A percentile compares a stretch with the other conserved stretches of the same genome.
Evolutionary conservation across 1,140 invertebrate species (phyloP).

Genomic region (Elysia chlorotica): DNA sequence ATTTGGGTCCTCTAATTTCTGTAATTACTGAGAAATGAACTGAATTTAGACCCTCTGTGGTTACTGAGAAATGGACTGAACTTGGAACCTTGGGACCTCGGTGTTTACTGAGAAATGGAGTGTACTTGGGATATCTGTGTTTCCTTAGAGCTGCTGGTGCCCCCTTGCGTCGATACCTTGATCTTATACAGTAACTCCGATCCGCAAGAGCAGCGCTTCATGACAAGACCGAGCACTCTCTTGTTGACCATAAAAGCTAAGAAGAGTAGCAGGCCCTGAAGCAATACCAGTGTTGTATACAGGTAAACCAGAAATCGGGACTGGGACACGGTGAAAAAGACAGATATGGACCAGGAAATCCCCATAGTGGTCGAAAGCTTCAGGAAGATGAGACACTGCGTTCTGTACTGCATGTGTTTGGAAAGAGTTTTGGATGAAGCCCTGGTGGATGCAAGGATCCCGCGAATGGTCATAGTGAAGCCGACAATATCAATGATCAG

Average conservation of each 20-base stretch:
- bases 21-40: too few relatives aligned
- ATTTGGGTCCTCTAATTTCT: too few relatives aligned
- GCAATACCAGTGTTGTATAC: not conserved
- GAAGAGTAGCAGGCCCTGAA: not conserved
- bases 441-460: not conserved
- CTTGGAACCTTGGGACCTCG: too few relatives aligned
- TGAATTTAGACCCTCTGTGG: too few relatives aligned
- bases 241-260: not conserved
- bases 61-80: too few relatives aligned
- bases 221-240: not conserved
- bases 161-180: too few relatives aligned
- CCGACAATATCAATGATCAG: conserved; percentile 2
- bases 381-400: not conserved
- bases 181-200: too few relatives aligned
- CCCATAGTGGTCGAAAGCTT: not conserved
- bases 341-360: not conserved
- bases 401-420: not conserved
- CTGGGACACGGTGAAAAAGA: not conserved
- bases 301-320: not conserved
- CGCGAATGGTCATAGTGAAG: not conserved
- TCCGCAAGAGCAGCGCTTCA: too few relatives aligned
- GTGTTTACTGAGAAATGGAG: too few relatives aligned
- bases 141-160: too few relatives aligned
- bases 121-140: too few relatives aligned
- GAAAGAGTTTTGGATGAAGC: not conserved